Base-by-base conservation (phyloP, 2,113 vertebrate genomes). In the Bungarus multicinctus region DNA sequence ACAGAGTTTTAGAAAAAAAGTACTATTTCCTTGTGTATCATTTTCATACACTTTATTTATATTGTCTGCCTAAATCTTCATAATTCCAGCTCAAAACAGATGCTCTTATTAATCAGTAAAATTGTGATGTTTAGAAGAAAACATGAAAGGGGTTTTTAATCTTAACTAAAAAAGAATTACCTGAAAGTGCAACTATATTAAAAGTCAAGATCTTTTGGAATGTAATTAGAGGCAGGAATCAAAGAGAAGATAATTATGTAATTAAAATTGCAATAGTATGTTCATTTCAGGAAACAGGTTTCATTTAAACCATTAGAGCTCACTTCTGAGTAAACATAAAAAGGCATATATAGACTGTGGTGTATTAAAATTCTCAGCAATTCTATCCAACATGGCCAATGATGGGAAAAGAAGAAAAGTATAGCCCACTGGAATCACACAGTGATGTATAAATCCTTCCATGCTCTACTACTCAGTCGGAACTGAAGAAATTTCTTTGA, bases 1-100 rank as follows among this genome's bases (percentile, higher is more conserved):
- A 25, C 69, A 95, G 95, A 2, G 85, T 91, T 94, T 89, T 87
- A 57, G 81, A 43, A 92, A 87, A 87, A 47, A 81, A 81, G n/a
- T 0, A 2, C 16, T 94, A 93, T 93, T 96, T 95, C 88, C 89
- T 92, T 95, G 89, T 91, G 81, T 18, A 94, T 23, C 90, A 0
- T 25, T 69, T 91, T 47, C 94, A 86, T 64, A 9, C 34, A 91
- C n/a, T 92, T 60, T n/a, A 53, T 92, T 90, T 81, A 88, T 93
- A 55, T 92, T 47, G 92, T 5, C 4, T 27, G 45, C 87, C 53
- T 60, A 94, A 94, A 87, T 64, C 92, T 93, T 91, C 94, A 69
- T 95, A 93, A 95, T 95, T 90, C 91, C 54, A 95, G 23, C 8
- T 50, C 47, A 92, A 92, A 3, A 14, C 30, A 81, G 34, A 50